phyloP scores from a whole-genome alignment of 2,797 vertebrate species.

The Cuniculus paca region DNA sequence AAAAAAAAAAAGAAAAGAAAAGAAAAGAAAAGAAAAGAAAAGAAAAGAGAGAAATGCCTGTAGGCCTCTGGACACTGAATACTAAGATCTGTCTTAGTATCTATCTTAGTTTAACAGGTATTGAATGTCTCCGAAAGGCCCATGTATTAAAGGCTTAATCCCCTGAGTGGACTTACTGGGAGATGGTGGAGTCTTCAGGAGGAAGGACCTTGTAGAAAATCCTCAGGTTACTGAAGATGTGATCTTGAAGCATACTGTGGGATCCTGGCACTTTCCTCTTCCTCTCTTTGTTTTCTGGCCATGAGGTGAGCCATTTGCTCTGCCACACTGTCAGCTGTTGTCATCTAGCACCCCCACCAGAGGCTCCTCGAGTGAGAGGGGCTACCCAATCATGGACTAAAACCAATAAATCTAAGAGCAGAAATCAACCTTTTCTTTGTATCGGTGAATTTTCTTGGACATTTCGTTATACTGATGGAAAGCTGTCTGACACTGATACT shows the following conservation, averaged over 20 bases:
- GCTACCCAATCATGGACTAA: not conserved
- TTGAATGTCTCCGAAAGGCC: not conserved
- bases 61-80: not conserved
- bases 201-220: no score
- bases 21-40: not conserved
- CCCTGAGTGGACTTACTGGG: not conserved
- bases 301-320: not conserved
- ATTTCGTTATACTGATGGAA: not conserved
- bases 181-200: not conserved
- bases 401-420: not conserved
- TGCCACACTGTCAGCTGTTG: not conserved
- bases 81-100: not conserved
- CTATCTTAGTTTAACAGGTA: not conserved
- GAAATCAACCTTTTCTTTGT: not conserved
- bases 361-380: not conserved
- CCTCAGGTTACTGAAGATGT: not conserved
- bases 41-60: not conserved
- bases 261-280: not conserved
- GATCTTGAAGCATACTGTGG: not conserved
- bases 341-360: not conserved
- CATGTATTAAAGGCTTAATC: not conserved
- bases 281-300: not conserved
- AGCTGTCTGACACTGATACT: not conserved
- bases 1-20: no score
- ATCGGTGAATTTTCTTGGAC: not conserved